Evolutionary conservation across 1,140 invertebrate genomes (phyloP).

Genomic region (Holotrichia oblita): DNA sequence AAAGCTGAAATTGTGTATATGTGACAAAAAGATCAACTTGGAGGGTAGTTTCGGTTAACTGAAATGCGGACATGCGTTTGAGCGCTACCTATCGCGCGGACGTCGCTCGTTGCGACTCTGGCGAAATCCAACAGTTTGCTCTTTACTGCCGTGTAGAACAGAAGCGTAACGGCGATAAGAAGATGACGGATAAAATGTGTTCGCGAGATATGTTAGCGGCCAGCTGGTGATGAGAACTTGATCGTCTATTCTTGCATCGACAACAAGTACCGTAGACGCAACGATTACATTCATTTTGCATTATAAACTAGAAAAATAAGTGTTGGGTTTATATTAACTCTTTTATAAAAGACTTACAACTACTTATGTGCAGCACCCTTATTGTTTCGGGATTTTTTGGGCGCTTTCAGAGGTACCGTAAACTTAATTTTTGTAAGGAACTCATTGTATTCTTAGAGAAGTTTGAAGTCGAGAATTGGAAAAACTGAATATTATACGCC

Average conservation of each 20-base stretch:
- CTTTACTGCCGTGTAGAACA: constrained; percentile 38
- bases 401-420: neutral
- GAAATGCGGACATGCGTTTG: constrained; percentile 34
- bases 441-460: no score
- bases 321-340: neutral
- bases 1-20: neutral
- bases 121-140: constrained; percentile 41
- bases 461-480: neutral
- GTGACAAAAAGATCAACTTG: neutral
- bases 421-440: no score
- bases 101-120: constrained; percentile 3
- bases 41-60: constrained; percentile 18
- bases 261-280: neutral
- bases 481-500: neutral
- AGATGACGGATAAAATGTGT: constrained; percentile 16
- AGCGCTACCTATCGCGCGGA: neutral
- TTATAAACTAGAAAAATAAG: neutral
- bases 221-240: neutral
- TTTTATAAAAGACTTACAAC: neutral
- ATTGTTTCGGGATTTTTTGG: neutral
- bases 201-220: constrained; percentile 12
- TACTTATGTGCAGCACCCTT: neutral
- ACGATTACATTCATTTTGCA: neutral
- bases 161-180: constrained; percentile 9
- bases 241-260: neutral